phyloP scores from a whole-genome alignment of 2,888 invertebrate species.

The Taphrorychus bicolor region DNA sequence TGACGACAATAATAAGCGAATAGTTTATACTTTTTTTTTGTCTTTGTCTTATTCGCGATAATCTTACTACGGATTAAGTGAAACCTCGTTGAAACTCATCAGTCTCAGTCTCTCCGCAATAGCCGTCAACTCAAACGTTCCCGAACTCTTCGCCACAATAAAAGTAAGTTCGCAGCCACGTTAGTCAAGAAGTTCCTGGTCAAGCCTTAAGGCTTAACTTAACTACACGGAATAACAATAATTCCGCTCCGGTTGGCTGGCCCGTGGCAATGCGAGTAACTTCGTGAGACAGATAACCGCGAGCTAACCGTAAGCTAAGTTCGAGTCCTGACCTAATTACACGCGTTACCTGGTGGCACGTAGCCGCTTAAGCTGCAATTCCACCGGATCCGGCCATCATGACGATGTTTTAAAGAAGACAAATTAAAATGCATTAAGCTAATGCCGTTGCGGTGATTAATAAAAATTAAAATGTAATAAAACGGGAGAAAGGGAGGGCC shows the following conservation, averaged over 20 bases:
- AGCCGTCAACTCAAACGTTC: not conserved
- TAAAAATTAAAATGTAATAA: slow-evolving; percentile 34
- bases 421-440: slow-evolving; percentile 30
- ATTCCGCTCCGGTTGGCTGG: not conserved
- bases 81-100: too few relatives aligned
- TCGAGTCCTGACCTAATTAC: slow-evolving; percentile 27
- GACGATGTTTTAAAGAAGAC: not conserved
- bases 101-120: not conserved
- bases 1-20: too few relatives aligned
- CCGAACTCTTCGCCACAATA: not conserved
- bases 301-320: slow-evolving; percentile 23
- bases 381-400: not conserved
- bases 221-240: not conserved
- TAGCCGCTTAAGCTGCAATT: not conserved
- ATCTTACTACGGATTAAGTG: too few relatives aligned
- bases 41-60: too few relatives aligned
- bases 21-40: too few relatives aligned
- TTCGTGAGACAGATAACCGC: slow-evolving; percentile 18
- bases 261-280: slow-evolving; percentile 20
- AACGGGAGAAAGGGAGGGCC: slow-evolving; percentile 9
- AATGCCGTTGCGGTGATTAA: slow-evolving; percentile 25
- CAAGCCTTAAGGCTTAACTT: not conserved
- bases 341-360: not conserved
- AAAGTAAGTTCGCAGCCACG: not conserved
- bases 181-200: not conserved